A percentile compares a stretch with the other conserved stretches of the same genome.
Conservation (phyloP, 2,888 invertebrate genomes). For the Drosophila colorata region DNA sequence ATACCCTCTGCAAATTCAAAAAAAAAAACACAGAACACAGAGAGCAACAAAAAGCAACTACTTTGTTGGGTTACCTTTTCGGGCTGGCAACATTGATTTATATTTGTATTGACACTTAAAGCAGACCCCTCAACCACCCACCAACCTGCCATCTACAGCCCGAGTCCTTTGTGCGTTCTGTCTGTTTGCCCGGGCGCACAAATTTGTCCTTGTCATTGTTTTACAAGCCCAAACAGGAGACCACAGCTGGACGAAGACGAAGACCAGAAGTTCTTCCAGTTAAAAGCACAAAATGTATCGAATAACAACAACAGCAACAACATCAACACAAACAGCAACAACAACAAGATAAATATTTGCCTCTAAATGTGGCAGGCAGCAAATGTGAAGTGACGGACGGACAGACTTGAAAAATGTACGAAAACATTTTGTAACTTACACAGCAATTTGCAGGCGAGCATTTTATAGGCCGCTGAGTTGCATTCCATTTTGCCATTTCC, state of each 20-base stretch:
- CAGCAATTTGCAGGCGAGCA: conserved; percentile 1
- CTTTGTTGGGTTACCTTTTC: too few relatives aligned
- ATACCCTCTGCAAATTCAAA: too few relatives aligned
- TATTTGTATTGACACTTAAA: conserved; percentile 76
- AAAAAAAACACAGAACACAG: too few relatives aligned
- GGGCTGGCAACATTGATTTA: conserved; percentile 65
- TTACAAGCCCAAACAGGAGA: conserved; percentile 60
- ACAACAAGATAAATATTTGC: conserved; percentile 24
- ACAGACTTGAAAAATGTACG: conserved; percentile 11
- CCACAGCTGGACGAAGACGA: neutral
- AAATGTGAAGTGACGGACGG: conserved; percentile 33
- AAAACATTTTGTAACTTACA: conserved; percentile 8
- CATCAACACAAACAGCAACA: conserved; percentile 1
- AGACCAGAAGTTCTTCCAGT: conserved; percentile 35
- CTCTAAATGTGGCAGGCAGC: conserved; percentile 31
- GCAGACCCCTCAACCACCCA: conserved; percentile 12
- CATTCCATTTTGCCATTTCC: conserved; percentile 28
- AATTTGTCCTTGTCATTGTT: conserved; percentile 78
- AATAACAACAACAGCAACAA: conserved; percentile 44
- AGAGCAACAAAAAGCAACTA: too few relatives aligned
- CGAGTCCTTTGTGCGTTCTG: conserved; percentile 17
- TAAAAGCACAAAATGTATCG: conserved; percentile 53
- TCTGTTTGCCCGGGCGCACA: conserved; percentile 50
- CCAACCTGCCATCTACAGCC: neutral
- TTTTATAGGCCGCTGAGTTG: conserved; percentile 22